These are phyloP conservation scores for Hystrix brachyura DNA, from an alignment of 2,113 vertebrate genomes.

Conservation along the genomic window DNA sequence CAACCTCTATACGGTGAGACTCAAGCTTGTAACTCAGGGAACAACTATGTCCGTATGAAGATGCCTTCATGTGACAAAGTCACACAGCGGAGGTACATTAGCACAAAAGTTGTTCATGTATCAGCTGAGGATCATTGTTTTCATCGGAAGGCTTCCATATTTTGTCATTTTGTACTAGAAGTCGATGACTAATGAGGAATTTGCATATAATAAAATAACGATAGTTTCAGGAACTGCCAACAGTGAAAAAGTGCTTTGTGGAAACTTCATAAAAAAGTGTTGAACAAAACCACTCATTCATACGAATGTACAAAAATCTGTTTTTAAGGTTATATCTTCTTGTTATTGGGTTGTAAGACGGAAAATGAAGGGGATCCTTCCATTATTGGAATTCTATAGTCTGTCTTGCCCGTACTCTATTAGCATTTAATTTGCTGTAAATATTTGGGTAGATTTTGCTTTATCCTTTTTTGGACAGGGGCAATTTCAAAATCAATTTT, in stretches of 20 bases:
- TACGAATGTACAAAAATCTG: background rate
- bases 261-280: background rate
- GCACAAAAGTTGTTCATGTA: background rate
- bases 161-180: slow-evolving; percentile 40
- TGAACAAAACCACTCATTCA: background rate
- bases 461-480: slow-evolving; percentile 32
- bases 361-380: background rate
- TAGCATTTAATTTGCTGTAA: slow-evolving; percentile 52
- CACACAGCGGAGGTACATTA: background rate
- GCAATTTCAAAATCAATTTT: slow-evolving; percentile 44
- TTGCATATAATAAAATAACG: slow-evolving; percentile 41
- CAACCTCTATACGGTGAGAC: background rate
- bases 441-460: slow-evolving; percentile 41
- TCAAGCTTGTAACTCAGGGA: background rate
- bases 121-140: slow-evolving; percentile 43
- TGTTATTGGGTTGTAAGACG: background rate
- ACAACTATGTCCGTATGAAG: background rate
- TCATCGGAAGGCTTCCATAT: background rate
- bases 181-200: slow-evolving; percentile 8
- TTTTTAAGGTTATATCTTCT: background rate
- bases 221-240: background rate
- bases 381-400: background rate
- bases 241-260: background rate
- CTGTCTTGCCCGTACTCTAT: background rate
- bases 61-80: background rate